These are phyloP conservation scores for Agrilus biguttatus DNA, from an alignment of 2,888 invertebrate genomes.

Conservation along the genomic window DNA sequence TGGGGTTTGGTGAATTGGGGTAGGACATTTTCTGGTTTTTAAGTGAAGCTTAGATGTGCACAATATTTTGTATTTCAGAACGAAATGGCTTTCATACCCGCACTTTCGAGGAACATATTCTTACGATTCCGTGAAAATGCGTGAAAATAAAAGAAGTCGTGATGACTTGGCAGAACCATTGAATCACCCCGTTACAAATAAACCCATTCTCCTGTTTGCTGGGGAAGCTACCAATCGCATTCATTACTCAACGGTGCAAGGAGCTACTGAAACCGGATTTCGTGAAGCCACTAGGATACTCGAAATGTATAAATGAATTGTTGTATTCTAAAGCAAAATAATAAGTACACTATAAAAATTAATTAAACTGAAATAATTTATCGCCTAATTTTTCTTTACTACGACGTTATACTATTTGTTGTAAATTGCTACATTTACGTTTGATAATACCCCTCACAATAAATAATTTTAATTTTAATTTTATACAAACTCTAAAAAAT, in stretches of 20 bases:
- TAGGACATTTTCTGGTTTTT: too few species aligned
- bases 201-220: slow-evolving; percentile 36
- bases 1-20: too few species aligned
- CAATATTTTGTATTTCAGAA: slow-evolving; percentile 29
- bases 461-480: too few species aligned
- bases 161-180: slow-evolving; percentile 7
- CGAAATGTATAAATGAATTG: slow-evolving; percentile 1
- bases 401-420: too few species aligned
- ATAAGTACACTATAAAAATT: too few species aligned
- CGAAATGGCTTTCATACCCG: slow-evolving; percentile 51
- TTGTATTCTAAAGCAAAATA: too few species aligned
- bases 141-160: slow-evolving; percentile 1
- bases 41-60: too few species aligned
- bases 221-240: slow-evolving; percentile 35
- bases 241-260: slow-evolving; percentile 33
- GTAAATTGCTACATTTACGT: too few species aligned
- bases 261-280: slow-evolving; percentile 31
- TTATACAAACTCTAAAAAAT: too few species aligned
- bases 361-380: too few species aligned
- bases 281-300: slow-evolving; percentile 30
- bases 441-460: too few species aligned
- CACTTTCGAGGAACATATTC: slow-evolving; percentile 32
- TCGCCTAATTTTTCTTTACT: too few species aligned
- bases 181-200: slow-evolving; percentile 11
- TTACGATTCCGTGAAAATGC: slow-evolving; percentile 9